Conservation (phyloP, 2,113 vertebrate genomes). For the Salminus brasiliensis region DNA sequence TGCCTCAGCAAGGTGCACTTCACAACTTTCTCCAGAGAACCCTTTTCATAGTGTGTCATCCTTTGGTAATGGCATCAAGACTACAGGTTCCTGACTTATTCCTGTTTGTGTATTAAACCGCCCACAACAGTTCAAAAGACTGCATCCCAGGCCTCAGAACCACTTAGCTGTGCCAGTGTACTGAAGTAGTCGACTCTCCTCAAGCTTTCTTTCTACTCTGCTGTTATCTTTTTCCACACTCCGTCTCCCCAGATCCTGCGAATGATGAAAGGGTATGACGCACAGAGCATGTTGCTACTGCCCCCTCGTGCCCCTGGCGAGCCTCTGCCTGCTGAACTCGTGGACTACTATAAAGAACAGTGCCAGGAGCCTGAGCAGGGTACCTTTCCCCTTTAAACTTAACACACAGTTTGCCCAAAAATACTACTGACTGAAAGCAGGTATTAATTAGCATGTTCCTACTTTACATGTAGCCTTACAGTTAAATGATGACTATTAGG, state of each 20-base stretch:
- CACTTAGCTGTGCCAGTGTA: slow-evolving; percentile 8
- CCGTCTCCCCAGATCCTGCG: slow-evolving; percentile 77
- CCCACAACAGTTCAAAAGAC: neutral
- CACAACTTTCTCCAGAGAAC: neutral
- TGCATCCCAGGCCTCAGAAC: neutral
- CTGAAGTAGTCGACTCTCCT: neutral
- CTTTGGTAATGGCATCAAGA: neutral
- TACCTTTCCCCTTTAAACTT: slow-evolving; percentile 12
- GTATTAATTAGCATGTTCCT: neutral
- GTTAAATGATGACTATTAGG: neutral
- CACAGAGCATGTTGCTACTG: slow-evolving; percentile 77
- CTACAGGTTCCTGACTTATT: neutral
- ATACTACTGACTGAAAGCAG: neutral
- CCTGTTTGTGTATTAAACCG: neutral
- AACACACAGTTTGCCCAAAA: neutral
- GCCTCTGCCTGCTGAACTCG: slow-evolving; percentile 81
- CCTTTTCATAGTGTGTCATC: neutral
- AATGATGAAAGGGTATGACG: slow-evolving; percentile 76
- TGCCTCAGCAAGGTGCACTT: neutral
- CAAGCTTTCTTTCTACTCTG: neutral
- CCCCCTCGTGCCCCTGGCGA: slow-evolving; percentile 81
- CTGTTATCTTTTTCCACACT: neutral
- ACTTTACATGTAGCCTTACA: neutral
- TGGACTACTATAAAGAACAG: slow-evolving; percentile 77
- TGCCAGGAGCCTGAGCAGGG: slow-evolving; percentile 63